phyloP scores from a whole-genome alignment of 2,797 vertebrate genomes.

The Rousettus madagascariensis region DNA sequence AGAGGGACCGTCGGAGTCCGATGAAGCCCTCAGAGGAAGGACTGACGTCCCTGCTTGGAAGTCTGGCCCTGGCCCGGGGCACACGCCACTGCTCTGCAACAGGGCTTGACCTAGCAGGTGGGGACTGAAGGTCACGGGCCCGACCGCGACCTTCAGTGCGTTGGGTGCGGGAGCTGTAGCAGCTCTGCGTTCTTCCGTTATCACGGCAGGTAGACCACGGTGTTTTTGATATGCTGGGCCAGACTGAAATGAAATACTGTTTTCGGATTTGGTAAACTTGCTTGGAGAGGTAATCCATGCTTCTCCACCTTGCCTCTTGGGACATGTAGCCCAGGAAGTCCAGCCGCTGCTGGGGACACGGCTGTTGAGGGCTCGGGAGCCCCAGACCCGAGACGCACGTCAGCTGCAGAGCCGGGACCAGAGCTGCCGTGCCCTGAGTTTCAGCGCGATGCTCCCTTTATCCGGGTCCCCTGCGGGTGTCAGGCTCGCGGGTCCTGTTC shows the following conservation, averaged over 20 bases:
- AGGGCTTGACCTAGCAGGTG: background rate
- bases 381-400: background rate
- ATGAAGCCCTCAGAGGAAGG: background rate
- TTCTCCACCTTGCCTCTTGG: background rate
- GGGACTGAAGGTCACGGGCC: background rate
- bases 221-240: background rate
- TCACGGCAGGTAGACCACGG: fast-evolving
- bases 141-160: background rate
- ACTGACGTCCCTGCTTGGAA: background rate
- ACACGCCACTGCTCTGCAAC: fast-evolving
- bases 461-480: background rate
- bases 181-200: background rate
- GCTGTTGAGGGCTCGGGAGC: too few species aligned
- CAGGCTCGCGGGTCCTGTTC: background rate
- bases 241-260: background rate
- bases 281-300: background rate
- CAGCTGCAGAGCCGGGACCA: background rate
- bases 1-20: too few species aligned
- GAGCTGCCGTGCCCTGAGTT: background rate
- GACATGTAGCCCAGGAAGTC: background rate
- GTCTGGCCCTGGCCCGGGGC: background rate
- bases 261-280: background rate
- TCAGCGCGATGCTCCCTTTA: background rate
- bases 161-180: fast-evolving
- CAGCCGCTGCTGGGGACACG: fast-evolving